phyloP scores from a whole-genome alignment of 2,888 invertebrate genomes.

The Agrotis ipsilon region DNA sequence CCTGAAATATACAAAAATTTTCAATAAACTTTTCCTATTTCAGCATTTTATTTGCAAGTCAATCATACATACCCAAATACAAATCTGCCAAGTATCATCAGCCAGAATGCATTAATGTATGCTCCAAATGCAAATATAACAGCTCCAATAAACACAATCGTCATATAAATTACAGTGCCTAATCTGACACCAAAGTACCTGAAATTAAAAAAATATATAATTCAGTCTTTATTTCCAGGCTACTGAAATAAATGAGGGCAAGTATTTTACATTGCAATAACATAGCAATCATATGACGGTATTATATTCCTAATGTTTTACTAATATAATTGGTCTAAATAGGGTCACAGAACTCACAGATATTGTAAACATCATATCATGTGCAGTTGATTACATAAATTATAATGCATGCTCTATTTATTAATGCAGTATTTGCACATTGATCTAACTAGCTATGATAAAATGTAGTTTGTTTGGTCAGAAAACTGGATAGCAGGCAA shows the following conservation, averaged over 20 bases:
- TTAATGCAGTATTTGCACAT: slow-evolving; percentile 34
- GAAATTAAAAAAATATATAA: slow-evolving; percentile 70
- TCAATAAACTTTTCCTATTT: too few species aligned
- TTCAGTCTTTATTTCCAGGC: background rate
- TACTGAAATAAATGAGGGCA: background rate
- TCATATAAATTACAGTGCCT: slow-evolving; percentile 97
- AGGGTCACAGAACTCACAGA: slow-evolving; percentile 66
- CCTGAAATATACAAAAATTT: slow-evolving; percentile 82
- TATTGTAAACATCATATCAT: slow-evolving; percentile 64
- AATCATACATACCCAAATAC: slow-evolving; percentile 95
- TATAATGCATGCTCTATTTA: slow-evolving; percentile 28
- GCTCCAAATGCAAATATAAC: slow-evolving; percentile 97
- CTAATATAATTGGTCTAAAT: slow-evolving; percentile 47
- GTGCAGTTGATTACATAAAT: slow-evolving; percentile 38
- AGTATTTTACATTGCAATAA: slow-evolving; percentile 10
- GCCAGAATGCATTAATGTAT: slow-evolving; percentile 94
- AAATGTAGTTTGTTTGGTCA: slow-evolving; percentile 38
- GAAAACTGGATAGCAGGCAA: slow-evolving; percentile 11
- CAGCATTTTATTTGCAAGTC: background rate
- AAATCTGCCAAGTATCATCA: slow-evolving; percentile 98
- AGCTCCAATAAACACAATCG: slow-evolving; percentile 97
- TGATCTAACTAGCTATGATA: slow-evolving; percentile 49
- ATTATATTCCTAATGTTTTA: slow-evolving; percentile 33
- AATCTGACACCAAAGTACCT: slow-evolving; percentile 98
- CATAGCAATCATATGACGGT: background rate